Conservation (phyloP, 2,797 vertebrate species). For the Schizopygopsis malacanthus region DNA sequence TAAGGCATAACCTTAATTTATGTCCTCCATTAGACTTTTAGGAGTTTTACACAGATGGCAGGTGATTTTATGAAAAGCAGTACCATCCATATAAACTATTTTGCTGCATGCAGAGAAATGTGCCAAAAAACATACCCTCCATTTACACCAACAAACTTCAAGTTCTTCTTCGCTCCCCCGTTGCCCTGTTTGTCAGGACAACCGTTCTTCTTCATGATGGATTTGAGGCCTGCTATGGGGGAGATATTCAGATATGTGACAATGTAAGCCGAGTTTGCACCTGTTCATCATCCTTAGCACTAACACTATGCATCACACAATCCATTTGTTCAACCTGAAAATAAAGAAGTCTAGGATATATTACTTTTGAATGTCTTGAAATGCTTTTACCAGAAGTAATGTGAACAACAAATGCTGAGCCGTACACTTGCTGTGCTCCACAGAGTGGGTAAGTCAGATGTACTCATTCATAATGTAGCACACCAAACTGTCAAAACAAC, state of each 20-base stretch:
- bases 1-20: background rate
- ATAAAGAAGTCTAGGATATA: background rate
- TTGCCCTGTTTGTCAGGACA: slow-evolving; percentile 86
- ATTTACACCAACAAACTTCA: slow-evolving; percentile 99
- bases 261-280: slow-evolving; percentile 19
- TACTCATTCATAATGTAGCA: slow-evolving; percentile 46
- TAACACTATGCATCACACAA: background rate
- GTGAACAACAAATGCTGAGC: slow-evolving; percentile 18
- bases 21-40: background rate
- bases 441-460: slow-evolving; percentile 13
- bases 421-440: background rate
- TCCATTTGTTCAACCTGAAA: slow-evolving; percentile 18
- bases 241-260: slow-evolving; percentile 62
- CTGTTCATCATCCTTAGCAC: background rate
- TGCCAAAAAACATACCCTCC: slow-evolving; percentile 90
- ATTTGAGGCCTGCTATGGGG: slow-evolving; percentile 91
- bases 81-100: slow-evolving; percentile 8
- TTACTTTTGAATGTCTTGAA: slow-evolving; percentile 4
- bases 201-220: slow-evolving; percentile 99
- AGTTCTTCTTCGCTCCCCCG: slow-evolving; percentile 96
- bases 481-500: slow-evolving; percentile 42
- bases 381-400: slow-evolving; percentile 30
- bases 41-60: slow-evolving; percentile 27
- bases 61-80: slow-evolving; percentile 39
- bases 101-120: slow-evolving; percentile 14